Evolutionary conservation across 2,113 vertebrate species (phyloP).

Genomic region (Chaetorhynchus papuensis): DNA sequence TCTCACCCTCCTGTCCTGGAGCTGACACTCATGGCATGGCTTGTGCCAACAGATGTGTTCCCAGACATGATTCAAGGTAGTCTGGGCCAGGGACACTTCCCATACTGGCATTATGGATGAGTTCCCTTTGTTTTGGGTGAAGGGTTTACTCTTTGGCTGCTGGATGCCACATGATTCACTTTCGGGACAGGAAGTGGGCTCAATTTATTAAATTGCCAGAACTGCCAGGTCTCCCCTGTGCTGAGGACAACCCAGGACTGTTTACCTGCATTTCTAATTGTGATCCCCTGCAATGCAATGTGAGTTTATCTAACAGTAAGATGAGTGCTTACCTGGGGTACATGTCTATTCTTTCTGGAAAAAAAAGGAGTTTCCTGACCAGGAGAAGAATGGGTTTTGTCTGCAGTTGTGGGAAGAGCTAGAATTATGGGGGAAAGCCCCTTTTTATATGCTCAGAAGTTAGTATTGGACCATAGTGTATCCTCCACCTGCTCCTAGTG

Average conservation of each 20-base stretch:
- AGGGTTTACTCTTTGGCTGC: not conserved
- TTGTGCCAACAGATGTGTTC: not conserved
- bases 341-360: not conserved
- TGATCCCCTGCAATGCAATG: not conserved
- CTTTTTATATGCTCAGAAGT: not conserved
- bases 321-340: not conserved
- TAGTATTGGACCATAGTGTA: not conserved
- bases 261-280: not conserved
- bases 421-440: not conserved
- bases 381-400: not conserved
- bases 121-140: not conserved
- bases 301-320: not conserved
- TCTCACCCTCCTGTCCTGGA: not conserved
- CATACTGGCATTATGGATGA: not conserved
- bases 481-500: not conserved
- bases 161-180: not conserved
- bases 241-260: not conserved
- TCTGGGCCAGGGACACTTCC: not conserved
- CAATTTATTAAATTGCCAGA: not conserved
- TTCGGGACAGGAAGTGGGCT: not conserved
- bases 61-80: not conserved
- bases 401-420: not conserved
- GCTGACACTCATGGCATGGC: not conserved
- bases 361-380: not conserved
- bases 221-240: not conserved